phyloP scores from a whole-genome alignment of 2,797 vertebrate species.

The Anniella stebbinsi region DNA sequence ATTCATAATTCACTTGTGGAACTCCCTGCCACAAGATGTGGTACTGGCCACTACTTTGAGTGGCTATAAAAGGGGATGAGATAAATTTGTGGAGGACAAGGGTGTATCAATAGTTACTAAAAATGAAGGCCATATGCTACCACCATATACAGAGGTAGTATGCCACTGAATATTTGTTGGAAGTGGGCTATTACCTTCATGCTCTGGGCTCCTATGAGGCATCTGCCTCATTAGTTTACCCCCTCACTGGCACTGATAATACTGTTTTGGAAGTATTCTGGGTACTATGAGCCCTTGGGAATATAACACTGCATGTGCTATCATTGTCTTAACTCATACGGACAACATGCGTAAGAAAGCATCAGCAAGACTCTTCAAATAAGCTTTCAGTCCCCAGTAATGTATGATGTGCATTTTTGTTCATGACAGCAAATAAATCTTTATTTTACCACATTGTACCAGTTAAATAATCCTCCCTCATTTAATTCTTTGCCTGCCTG shows the following conservation, averaged over 20 bases:
- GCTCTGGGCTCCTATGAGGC: neutral
- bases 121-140: neutral
- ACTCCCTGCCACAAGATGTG: neutral
- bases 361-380: conserved; percentile 61
- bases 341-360: conserved; percentile 51
- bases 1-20: neutral
- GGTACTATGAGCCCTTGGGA: neutral
- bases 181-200: neutral
- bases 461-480: conserved; percentile 22
- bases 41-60: neutral
- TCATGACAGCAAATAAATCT: conserved; percentile 36
- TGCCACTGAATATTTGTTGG: neutral
- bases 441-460: neutral
- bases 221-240: neutral
- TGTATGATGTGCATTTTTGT: conserved; percentile 54
- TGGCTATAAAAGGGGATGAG: neutral
- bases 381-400: conserved; percentile 56
- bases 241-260: neutral
- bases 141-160: neutral
- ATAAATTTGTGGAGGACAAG: neutral
- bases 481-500: conserved; percentile 54
- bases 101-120: neutral
- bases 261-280: neutral
- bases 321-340: neutral
- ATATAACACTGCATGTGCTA: neutral